Conservation (phyloP, 2,888 invertebrate genomes). For the Brachycybe producta region DNA sequence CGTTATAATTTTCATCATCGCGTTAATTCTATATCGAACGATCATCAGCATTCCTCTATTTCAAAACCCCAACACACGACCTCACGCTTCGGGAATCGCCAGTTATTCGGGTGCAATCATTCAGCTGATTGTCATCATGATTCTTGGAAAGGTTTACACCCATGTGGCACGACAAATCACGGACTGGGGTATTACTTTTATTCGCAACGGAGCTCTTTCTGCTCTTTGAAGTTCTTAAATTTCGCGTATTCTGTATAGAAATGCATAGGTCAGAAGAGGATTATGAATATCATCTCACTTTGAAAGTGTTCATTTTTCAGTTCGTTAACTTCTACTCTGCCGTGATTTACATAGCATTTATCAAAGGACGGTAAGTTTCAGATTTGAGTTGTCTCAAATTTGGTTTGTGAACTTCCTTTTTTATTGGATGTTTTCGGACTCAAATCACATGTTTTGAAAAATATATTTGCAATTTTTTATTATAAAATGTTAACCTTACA, state of each 20-base stretch:
- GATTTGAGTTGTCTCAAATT: too few relatives aligned
- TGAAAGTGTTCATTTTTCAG: slow-evolving; percentile 47
- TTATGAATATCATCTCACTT: slow-evolving; percentile 45
- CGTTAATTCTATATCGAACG: slow-evolving; percentile 44
- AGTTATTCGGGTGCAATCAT: slow-evolving; percentile 41
- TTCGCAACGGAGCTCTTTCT: slow-evolving; percentile 20
- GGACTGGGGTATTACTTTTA: slow-evolving; percentile 46
- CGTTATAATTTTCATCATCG: slow-evolving; percentile 44
- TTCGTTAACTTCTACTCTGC: slow-evolving; percentile 49
- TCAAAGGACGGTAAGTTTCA: slow-evolving; percentile 41
- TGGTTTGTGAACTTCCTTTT: too few relatives aligned
- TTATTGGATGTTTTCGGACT: too few relatives aligned
- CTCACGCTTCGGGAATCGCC: slow-evolving; percentile 40
- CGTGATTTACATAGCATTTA: slow-evolving; percentile 48
- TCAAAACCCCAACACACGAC: slow-evolving; percentile 35
- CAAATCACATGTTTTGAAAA: too few relatives aligned
- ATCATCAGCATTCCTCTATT: slow-evolving; percentile 42
- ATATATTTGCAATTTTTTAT: too few relatives aligned
- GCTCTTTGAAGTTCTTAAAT: not conserved
- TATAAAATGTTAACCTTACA: too few relatives aligned
- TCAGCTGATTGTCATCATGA: slow-evolving; percentile 44
- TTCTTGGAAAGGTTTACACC: slow-evolving; percentile 42
- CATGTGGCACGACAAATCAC: slow-evolving; percentile 41
- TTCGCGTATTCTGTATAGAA: slow-evolving; percentile 27
- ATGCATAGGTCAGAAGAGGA: slow-evolving; percentile 43